Conservation (phyloP, 2,113 vertebrate species). For the Podocnemis expansa region DNA sequence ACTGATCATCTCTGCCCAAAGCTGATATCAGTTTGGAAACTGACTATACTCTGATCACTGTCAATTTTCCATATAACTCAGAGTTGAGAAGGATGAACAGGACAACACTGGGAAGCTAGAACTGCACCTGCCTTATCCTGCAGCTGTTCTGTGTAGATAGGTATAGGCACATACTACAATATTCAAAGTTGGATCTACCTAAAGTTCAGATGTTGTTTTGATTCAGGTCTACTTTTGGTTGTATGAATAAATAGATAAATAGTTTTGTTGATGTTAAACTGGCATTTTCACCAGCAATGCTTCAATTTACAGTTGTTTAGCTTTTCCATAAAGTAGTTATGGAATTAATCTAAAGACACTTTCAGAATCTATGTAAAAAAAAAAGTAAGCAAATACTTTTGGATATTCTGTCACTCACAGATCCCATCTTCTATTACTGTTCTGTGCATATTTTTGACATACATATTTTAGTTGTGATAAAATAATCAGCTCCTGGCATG, state of each 20-base stretch:
- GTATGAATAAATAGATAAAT: background rate
- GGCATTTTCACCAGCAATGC: background rate
- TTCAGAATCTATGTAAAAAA: background rate
- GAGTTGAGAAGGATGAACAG: fast-evolving
- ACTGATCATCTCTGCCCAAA: background rate
- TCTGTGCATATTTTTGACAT: background rate
- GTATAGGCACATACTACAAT: background rate
- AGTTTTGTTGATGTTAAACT: background rate
- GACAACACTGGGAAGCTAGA: background rate
- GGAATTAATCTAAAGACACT: background rate
- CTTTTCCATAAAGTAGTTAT: background rate
- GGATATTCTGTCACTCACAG: background rate
- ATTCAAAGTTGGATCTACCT: background rate
- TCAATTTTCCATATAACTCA: fast-evolving
- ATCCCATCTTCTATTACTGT: slow-evolving; percentile 7
- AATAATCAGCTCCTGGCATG: too few relatives aligned
- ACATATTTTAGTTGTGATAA: background rate
- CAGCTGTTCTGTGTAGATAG: fast-evolving
- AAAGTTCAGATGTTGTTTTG: background rate
- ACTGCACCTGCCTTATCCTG: background rate
- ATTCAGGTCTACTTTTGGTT: background rate
- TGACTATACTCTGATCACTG: background rate
- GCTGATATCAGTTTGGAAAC: background rate
- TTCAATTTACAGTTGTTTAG: background rate
- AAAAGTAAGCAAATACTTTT: background rate